Percentiles rank a stretch among this genome's conserved stretches.
Conservation (phyloP, 2,888 invertebrate genomes). For the Gortyna flavago region DNA sequence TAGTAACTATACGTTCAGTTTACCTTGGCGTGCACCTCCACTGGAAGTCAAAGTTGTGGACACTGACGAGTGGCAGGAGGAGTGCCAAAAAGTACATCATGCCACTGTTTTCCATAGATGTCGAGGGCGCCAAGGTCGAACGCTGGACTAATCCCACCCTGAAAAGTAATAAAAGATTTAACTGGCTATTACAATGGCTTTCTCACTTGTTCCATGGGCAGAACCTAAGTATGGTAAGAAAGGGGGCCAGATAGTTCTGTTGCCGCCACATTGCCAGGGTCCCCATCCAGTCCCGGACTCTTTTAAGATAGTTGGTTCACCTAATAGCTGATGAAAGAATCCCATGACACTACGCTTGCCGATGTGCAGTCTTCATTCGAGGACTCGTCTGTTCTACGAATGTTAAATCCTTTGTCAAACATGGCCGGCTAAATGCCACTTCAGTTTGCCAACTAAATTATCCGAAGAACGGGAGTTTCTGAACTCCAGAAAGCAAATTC, state of each 20-base stretch:
- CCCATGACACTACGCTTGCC: not conserved
- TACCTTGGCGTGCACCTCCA: slow-evolving; percentile 81
- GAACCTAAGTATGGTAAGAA: too few relatives aligned
- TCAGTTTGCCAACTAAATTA: not conserved
- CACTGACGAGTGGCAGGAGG: slow-evolving; percentile 76
- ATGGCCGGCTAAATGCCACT: not conserved
- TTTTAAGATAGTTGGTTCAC: not conserved
- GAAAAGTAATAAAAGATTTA: slow-evolving; percentile 1
- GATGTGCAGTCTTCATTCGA: not conserved
- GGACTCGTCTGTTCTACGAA: not conserved
- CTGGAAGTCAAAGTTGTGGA: slow-evolving; percentile 54
- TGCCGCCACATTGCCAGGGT: too few relatives aligned
- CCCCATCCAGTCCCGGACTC: too few relatives aligned
- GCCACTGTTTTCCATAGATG: slow-evolving; percentile 62
- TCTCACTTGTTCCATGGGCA: too few relatives aligned
- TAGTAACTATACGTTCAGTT: not conserved
- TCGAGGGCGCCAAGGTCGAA: slow-evolving; percentile 63
- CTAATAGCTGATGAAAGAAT: not conserved
- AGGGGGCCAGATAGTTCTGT: too few relatives aligned
- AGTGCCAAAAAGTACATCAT: slow-evolving; percentile 79
- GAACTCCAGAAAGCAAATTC: too few relatives aligned
- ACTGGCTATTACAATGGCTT: not conserved
- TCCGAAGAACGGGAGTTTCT: too few relatives aligned
- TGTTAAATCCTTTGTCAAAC: not conserved
- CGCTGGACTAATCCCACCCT: slow-evolving; percentile 71